phyloP scores from a whole-genome alignment of 2,797 vertebrate genomes.

The Arrhamphus sclerolepis region DNA sequence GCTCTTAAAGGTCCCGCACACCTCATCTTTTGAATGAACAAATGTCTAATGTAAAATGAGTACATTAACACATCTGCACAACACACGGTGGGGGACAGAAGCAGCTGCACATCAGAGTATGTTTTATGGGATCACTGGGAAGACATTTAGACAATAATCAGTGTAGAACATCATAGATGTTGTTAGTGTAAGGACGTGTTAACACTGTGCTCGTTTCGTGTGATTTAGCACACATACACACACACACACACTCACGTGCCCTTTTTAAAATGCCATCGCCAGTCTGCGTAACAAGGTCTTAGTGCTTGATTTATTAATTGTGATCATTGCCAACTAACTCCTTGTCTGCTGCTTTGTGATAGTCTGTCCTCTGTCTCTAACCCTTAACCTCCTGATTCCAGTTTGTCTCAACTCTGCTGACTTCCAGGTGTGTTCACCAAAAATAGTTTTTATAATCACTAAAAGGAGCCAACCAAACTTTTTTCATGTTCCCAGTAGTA shows the following conservation, averaged over 20 bases:
- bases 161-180: conserved; percentile 14
- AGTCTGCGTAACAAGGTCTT: too few relatives aligned
- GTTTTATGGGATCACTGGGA: neutral
- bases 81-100: conserved; percentile 11
- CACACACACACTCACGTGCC: too few relatives aligned
- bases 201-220: conserved; percentile 34
- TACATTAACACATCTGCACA: conserved; percentile 28
- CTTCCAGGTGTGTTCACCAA: too few relatives aligned
- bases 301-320: neutral
- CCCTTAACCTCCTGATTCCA: too few relatives aligned
- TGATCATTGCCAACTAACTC: neutral
- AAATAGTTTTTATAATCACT: too few relatives aligned
- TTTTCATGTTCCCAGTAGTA: too few relatives aligned
- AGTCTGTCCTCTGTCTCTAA: too few relatives aligned
- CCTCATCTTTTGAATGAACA: conserved; percentile 9
- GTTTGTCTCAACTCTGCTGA: too few relatives aligned
- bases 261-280: too few relatives aligned
- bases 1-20: conserved; percentile 2
- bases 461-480: too few relatives aligned
- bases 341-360: too few relatives aligned
- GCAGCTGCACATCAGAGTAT: neutral
- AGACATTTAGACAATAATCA: conserved; percentile 11
- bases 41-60: conserved; percentile 27
- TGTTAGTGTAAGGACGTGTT: conserved; percentile 23
- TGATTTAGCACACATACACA: conserved; percentile 11